phyloP scores from a whole-genome alignment of 2,888 invertebrate species.

The Philhelius pedissequus region DNA sequence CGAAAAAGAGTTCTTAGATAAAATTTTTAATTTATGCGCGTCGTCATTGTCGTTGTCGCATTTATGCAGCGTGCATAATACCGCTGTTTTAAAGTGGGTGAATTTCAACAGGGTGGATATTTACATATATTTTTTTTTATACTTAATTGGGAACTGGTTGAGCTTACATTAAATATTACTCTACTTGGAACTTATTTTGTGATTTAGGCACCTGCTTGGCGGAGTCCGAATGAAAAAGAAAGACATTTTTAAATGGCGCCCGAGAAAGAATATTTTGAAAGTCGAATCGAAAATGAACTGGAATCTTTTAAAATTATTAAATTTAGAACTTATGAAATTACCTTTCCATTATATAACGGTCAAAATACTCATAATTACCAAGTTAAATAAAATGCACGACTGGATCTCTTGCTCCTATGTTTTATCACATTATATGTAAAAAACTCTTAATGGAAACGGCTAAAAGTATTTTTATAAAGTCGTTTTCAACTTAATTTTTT shows the following conservation, averaged over 20 bases:
- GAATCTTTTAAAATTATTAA: too few species aligned
- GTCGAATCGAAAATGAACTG: too few species aligned
- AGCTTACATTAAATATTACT: neutral
- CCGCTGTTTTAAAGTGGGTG: constrained; percentile 15
- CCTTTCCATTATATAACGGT: too few species aligned
- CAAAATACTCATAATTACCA: too few species aligned
- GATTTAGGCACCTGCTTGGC: neutral
- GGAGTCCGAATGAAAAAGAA: neutral
- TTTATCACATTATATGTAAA: too few species aligned
- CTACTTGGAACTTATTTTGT: neutral
- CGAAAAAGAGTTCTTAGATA: constrained; percentile 31
- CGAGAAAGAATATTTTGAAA: neutral
- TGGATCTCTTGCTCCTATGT: too few species aligned
- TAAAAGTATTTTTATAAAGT: too few species aligned
- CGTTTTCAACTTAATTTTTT: too few species aligned
- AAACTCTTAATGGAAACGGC: too few species aligned
- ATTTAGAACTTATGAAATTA: too few species aligned
- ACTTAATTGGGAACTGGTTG: too few species aligned
- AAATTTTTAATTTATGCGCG: constrained; percentile 57
- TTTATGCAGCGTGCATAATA: constrained; percentile 55
- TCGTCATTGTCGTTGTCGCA: constrained; percentile 14
- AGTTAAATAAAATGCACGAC: too few species aligned
- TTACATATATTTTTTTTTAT: neutral
- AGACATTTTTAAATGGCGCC: neutral
- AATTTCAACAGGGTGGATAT: neutral